Percentiles rank a stretch among this genome's conserved stretches.
Evolutionary conservation across 2,113 vertebrate species (phyloP).

Genomic region (Todiramphus saurophagus): DNA sequence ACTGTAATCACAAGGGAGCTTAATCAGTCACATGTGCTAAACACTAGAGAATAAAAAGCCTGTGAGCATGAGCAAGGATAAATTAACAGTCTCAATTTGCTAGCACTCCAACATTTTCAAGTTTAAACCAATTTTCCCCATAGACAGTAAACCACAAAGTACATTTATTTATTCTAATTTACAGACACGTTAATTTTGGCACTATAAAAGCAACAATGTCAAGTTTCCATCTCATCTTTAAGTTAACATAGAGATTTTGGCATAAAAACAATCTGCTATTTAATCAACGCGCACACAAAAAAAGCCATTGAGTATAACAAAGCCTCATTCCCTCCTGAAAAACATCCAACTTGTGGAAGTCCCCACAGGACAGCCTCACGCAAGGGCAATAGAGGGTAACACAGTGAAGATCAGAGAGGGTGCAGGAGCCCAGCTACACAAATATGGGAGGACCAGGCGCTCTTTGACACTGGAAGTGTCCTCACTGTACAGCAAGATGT

Average conservation of each 20-base stretch:
- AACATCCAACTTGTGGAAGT: not conserved
- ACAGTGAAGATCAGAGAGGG: not conserved
- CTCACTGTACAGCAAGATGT: not conserved
- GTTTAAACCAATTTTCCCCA: slow-evolving; percentile 24
- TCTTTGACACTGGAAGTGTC: not conserved
- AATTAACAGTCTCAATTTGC: slow-evolving; percentile 22
- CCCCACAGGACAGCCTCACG: not conserved
- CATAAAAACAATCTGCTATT: not conserved
- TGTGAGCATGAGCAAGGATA: not conserved
- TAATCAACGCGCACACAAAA: not conserved
- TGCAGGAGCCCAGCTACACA: not conserved
- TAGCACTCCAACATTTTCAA: not conserved
- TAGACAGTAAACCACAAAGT: not conserved
- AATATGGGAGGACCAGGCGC: not conserved
- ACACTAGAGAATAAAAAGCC: slow-evolving; percentile 14
- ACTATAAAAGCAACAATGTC: not conserved
- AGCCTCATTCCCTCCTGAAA: not conserved
- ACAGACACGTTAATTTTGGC: not conserved
- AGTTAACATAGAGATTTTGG: not conserved
- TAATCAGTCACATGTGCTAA: not conserved
- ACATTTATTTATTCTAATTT: slow-evolving; percentile 22
- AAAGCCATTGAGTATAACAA: not conserved
- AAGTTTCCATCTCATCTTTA: not conserved
- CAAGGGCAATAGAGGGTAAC: not conserved
- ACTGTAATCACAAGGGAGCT: not conserved